These are phyloP conservation scores for Lampris incognitus DNA, from an alignment of 2,113 vertebrate genomes.

Conservation along the genomic window DNA sequence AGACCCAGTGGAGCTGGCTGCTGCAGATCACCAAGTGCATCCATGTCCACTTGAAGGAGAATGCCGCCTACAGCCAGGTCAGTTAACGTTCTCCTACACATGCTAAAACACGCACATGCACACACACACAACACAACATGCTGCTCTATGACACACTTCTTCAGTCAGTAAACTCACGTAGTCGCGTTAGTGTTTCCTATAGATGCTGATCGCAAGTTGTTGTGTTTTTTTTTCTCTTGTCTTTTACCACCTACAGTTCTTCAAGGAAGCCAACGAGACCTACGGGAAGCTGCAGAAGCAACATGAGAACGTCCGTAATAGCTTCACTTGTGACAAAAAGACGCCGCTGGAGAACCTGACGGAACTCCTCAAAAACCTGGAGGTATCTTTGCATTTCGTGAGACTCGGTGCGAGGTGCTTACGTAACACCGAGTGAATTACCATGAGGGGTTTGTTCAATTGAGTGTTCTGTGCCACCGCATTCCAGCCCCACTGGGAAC, in stretches of 20 bases:
- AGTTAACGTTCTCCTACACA: not conserved
- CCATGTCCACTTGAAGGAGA: slow-evolving; percentile 94
- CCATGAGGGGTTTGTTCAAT: not conserved
- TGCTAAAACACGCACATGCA: not conserved
- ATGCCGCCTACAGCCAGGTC: slow-evolving; percentile 95
- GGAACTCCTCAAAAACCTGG: slow-evolving; percentile 90
- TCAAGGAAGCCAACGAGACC: slow-evolving; percentile 93
- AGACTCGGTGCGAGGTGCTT: not conserved
- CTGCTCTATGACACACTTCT: no score
- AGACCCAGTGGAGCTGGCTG: slow-evolving; percentile 99
- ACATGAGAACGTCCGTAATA: slow-evolving; percentile 88
- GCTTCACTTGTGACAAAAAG: slow-evolving; percentile 89
- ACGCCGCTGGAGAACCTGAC: slow-evolving; percentile 86
- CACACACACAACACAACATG: not conserved
- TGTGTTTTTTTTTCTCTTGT: not conserved
- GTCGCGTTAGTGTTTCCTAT: no score
- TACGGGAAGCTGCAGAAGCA: slow-evolving; percentile 89
- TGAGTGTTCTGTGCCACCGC: not conserved
- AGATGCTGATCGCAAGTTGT: not conserved
- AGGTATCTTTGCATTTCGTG: slow-evolving; percentile 81
- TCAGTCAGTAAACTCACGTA: not conserved
- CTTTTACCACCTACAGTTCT: slow-evolving; percentile 83
- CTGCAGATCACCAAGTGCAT: slow-evolving; percentile 98
- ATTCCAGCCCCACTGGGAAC: not conserved
- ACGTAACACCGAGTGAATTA: not conserved